Conservation (phyloP, 2,113 vertebrate genomes). For the Dicaeum eximium region DNA sequence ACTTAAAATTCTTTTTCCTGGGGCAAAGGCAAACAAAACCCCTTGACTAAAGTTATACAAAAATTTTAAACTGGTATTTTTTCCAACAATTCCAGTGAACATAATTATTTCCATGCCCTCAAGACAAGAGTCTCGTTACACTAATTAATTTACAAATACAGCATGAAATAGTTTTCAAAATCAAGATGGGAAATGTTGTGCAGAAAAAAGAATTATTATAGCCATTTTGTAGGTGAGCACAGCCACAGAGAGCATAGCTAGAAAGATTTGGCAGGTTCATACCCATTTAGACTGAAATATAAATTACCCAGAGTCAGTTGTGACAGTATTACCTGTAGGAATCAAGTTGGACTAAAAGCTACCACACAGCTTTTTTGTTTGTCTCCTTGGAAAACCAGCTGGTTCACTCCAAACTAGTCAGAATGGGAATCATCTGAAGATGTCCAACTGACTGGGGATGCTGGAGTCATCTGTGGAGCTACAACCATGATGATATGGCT, state of each 20-base stretch:
- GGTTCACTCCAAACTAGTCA: neutral
- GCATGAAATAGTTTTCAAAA: neutral
- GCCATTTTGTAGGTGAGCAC: neutral
- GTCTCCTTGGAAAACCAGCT: neutral
- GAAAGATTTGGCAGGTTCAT: neutral
- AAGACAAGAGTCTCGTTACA: neutral
- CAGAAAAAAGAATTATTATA: neutral
- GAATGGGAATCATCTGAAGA: neutral
- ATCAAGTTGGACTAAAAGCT: neutral
- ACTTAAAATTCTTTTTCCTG: neutral
- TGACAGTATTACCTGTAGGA: neutral
- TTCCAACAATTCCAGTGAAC: neutral
- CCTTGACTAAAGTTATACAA: neutral
- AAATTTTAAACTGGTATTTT: neutral
- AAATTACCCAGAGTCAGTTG: neutral
- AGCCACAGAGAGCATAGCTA: neutral
- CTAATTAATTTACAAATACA: neutral
- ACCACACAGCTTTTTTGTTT: neutral
- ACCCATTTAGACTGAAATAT: neutral
- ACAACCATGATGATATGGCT: neutral
- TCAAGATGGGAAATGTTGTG: neutral
- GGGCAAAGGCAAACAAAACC: neutral
- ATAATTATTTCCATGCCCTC: neutral
- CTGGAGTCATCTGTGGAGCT: neutral
- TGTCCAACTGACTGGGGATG: fast-evolving